Evolutionary conservation across 1,140 invertebrate genomes (phyloP), one percentile per base, ranked within the genome.

Genomic region (Daktulosphaira vitifoliae): DNA sequence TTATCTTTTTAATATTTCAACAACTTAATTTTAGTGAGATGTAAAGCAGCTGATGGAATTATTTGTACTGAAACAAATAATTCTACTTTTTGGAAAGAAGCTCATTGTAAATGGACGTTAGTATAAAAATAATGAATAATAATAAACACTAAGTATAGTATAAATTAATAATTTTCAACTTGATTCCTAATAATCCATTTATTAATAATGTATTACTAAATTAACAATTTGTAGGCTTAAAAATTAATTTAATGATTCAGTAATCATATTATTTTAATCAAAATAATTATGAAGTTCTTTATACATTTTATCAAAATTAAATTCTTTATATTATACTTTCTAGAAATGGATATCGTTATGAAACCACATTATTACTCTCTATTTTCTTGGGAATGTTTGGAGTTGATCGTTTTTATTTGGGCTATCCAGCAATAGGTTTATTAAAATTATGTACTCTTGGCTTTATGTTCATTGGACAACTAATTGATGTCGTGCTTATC

Each of bases 351-450:
- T 93, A 95, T 74, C 89, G 88, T 1, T 89, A 95, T 76, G 91
- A 96, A 74, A 93, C 89, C 48, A 85, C 95, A 0, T 74, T 98
- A 51, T 73, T 98, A 15, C 78, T 99, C 0, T 98, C 95, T 2
- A 88, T 98, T 48, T 98, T 98, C 72, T 77, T 92, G 48, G 94
- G 94, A 25, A 95, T 96, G 89, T 94, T 98, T 79, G 96, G 96
- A n/a, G 81, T 90, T 15, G 96, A 98, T 75, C 79, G 96, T 68
- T 97, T 98, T 76, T 98, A 98, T 73, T 78, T 98, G 3, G 96
- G 96, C 16, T 98, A 98, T 76, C 90, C 92, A 51, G 95, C 92
- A 20, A 83, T 98, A 67, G 95, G 94, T 1, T 76, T 98, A 49
- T 81, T 96, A 7, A 98, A 98, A 76, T 82, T 98, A 69, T 92